phyloP scores from a whole-genome alignment of 30 jellyfish, hydroid and myxozoan species.

The Aurelia aurita complex sp. Pacific region DNA sequence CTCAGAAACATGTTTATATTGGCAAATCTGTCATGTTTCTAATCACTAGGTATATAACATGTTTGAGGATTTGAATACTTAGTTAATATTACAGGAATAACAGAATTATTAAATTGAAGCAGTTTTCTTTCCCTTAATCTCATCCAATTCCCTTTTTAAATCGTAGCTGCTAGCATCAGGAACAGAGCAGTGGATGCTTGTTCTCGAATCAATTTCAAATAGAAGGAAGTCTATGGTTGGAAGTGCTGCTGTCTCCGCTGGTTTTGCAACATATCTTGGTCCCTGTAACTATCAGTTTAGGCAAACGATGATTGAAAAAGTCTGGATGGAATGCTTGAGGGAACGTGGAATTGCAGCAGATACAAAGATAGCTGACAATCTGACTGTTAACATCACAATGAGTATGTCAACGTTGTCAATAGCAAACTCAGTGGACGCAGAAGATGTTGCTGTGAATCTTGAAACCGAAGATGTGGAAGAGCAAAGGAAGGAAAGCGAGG shows the following conservation, averaged over 20 bases:
- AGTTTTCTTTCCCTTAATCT: no score
- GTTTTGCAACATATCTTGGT: slow-evolving; percentile 71
- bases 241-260: slow-evolving; percentile 66
- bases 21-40: no score
- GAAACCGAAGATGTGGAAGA: neutral
- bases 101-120: no score
- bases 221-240: slow-evolving; percentile 53
- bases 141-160: no score
- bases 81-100: no score
- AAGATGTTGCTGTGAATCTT: neutral
- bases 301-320: slow-evolving; percentile 17
- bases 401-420: slow-evolving; percentile 18
- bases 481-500: neutral
- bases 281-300: slow-evolving; percentile 46
- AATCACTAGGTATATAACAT: no score
- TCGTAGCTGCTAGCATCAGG: slow-evolving; percentile 57
- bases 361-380: slow-evolving; percentile 30
- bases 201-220: slow-evolving; percentile 42
- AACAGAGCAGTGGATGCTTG: slow-evolving; percentile 62
- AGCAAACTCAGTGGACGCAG: neutral
- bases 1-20: no score
- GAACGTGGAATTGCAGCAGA: slow-evolving; percentile 70
- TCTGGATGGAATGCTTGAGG: slow-evolving; percentile 69
- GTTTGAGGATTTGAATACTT: no score
- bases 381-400: slow-evolving; percentile 38